Evolutionary conservation across 2,113 vertebrate genomes (phyloP).

Genomic region (Brachypodius melanocephalos): DNA sequence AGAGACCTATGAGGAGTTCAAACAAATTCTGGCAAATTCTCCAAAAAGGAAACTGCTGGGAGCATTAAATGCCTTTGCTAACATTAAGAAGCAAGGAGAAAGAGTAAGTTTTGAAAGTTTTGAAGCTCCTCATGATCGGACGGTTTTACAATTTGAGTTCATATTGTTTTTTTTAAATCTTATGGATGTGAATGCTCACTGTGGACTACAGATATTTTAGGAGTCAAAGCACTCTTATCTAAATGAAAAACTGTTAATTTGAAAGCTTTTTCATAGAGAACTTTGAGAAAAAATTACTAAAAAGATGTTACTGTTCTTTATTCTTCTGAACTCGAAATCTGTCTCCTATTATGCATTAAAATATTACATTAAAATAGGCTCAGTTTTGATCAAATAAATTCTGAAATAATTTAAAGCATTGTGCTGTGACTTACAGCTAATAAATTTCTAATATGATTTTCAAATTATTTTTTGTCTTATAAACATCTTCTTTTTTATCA

Average conservation of each 20-base stretch:
- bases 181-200: not conserved
- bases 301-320: not conserved
- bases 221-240: not conserved
- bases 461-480: not conserved
- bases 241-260: not conserved
- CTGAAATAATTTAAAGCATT: not conserved
- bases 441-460: not conserved
- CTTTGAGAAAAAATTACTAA: not conserved
- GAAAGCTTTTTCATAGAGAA: not conserved
- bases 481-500: not conserved
- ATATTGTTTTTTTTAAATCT: not conserved
- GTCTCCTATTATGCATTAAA: not conserved
- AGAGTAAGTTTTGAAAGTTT: not conserved
- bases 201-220: not conserved
- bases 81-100: not conserved
- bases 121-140: not conserved
- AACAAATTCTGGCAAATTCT: not conserved
- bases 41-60: not conserved
- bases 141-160: not conserved
- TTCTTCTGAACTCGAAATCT: not conserved
- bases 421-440: not conserved
- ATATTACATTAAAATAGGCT: not conserved
- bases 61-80: not conserved
- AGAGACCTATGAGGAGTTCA: not conserved
- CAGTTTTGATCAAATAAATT: not conserved